Evolutionary conservation across 2,113 vertebrate species (phyloP), one percentile per base, ranked within the genome.

Genomic region (Leptobrachium leishanense): DNA sequence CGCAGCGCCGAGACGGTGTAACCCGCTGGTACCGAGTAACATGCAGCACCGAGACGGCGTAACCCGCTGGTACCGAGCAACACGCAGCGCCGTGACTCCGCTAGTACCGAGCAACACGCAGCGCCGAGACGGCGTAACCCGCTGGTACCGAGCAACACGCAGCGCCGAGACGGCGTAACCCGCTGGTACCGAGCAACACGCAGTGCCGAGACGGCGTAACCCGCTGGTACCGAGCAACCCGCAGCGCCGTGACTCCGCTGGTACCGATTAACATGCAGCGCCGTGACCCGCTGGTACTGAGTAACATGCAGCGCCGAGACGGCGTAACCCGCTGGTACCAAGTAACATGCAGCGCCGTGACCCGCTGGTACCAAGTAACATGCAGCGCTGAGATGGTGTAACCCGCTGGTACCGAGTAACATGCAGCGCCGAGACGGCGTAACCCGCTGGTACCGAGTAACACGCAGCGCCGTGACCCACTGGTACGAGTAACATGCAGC

Each of bases 381-480:
- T 31, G 20, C 20, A 31, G 20, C 9, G 43, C 0, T 0, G n/a
- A n/a, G n/a, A n/a, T n/a, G n/a, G n/a, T n/a, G 15, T 77, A 2
- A 77, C 2, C 68, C 43, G 83, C 70, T 40, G 10, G 2, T 31
- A 3, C 6, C 39, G 20, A 31, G 39, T 2, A 2, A 55, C 50
- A 15, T 39, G n/a, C 2, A 41, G 20, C 31, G 20, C 68, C 39
- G n/a, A n/a, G n/a, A n/a, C n/a, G n/a, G n/a, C n/a, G 3, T 6
- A 1, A 9, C 65, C 39, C 63, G 1, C n/a, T 39, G 20, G 4
- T 2, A 39, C n/a, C 8, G 40, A 70, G 6, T n/a, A 69, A 4
- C 9, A 13, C 8, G 6, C 7, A 1, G 10, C 31, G 2, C 64
- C 39, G 20, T 3, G 42, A 40, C 57, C 20, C 20, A 31, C 20